Evolutionary conservation across 2,797 vertebrate species (phyloP), one percentile per base, ranked within the genome.

Genomic region (Atherinosoma microstoma): DNA sequence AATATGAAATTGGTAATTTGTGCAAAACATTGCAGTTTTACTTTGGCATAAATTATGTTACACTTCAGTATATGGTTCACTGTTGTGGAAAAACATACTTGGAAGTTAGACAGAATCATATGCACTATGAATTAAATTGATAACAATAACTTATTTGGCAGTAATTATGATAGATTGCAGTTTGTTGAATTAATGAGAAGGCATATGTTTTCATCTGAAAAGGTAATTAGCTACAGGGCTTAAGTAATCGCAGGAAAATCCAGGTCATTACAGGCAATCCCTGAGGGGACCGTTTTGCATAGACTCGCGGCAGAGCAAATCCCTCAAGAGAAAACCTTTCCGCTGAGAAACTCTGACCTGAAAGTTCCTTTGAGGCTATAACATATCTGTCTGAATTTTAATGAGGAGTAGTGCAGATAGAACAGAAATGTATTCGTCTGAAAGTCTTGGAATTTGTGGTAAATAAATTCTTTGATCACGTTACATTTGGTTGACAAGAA

Each of bases 141-240:
- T 89, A 91, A 88, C 91, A 93, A 92, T 84, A 88, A 91, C 75
- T 90, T 92, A 87, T 92, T 94, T 89, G 90, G 65, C 80, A 77
- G 76, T 90, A 93, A 95, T 94, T 91, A 93, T 90, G 91, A 93
- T 92, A 78, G 82, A 93, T 89, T 75, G 86, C 70, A 40, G 64
- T 78, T 79, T 69, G 85, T 34, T 76, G 84, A 86, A 92, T 93
- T 92, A 92, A 92, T 92, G 86, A 92, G 80, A 78, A 91, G 87
- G 90, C 74, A 65, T 92, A 87, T 91, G 85, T 91, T 91, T 93
- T 91, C 87, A 87, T 88, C 83, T 89, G 80, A 82, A 88, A 89
- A 90, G 77, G 89, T 93, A 93, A 94, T 94, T 92, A 93, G 85
- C 84, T 84, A 82, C 35, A 57, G 84, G 90, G 76, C 79, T 84